Conservation (phyloP, 2,113 vertebrate species). For the Butorides virescens region DNA sequence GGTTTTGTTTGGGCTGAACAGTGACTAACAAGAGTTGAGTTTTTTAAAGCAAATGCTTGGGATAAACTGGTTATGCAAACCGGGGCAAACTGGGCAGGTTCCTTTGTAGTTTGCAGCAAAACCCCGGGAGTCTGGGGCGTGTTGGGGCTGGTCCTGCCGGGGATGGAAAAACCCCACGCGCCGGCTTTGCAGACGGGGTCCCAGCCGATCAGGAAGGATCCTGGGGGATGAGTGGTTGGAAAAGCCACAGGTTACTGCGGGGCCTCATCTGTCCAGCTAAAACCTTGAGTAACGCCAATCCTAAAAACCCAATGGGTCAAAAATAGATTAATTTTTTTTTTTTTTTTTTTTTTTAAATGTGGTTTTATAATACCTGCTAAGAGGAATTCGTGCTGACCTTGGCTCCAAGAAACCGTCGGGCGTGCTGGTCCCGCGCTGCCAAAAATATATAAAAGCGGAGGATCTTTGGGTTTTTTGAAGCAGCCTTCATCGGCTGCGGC, state of each 20-base stretch:
- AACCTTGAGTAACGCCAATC: background rate
- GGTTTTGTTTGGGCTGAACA: constrained; percentile 22
- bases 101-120: constrained; percentile 55
- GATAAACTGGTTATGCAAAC: constrained; percentile 68
- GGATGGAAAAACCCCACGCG: background rate
- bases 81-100: constrained; percentile 27
- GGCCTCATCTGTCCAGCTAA: background rate
- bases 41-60: constrained; percentile 41
- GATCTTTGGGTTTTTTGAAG: background rate
- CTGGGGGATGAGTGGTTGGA: background rate
- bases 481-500: fast-evolving
- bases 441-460: background rate
- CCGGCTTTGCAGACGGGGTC: background rate
- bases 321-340: background rate
- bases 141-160: background rate
- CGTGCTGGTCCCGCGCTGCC: background rate
- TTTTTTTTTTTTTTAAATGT: background rate
- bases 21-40: constrained; percentile 45
- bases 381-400: fast-evolving
- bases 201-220: background rate
- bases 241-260: background rate
- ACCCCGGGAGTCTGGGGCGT: background rate
- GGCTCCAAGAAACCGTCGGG: background rate
- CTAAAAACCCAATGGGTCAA: background rate
- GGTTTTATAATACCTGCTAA: background rate